A percentile compares a stretch with the other conserved stretches of the same genome.
Evolutionary conservation across 2,888 invertebrate species (phyloP).

Genomic region (Linyphia triangularis): DNA sequence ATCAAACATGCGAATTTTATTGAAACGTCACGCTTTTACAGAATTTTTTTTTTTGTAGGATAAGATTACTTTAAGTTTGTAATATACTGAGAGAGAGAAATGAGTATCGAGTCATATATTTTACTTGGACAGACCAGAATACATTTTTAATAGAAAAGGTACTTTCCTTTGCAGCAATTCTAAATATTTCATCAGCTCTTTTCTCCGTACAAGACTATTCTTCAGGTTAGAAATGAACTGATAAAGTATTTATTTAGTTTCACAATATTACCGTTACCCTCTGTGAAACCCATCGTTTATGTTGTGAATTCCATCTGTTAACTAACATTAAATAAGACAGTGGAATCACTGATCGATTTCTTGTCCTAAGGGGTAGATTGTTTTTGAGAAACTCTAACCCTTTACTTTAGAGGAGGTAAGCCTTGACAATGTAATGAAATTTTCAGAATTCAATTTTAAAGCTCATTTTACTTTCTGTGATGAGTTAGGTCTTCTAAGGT

Average conservation of each 20-base stretch:
- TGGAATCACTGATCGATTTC: slow-evolving; percentile 10
- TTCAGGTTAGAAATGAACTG: slow-evolving; percentile 30
- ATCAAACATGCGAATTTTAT: too few species aligned
- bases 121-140: slow-evolving; percentile 43
- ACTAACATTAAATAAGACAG: slow-evolving; percentile 55
- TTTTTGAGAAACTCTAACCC: slow-evolving; percentile 24
- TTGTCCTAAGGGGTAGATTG: slow-evolving; percentile 20
- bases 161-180: slow-evolving; percentile 26
- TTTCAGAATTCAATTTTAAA: slow-evolving; percentile 46
- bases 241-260: slow-evolving; percentile 58
- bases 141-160: slow-evolving; percentile 64
- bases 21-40: too few species aligned
- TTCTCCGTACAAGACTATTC: slow-evolving; percentile 22
- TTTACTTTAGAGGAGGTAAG: slow-evolving; percentile 19
- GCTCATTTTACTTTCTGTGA: slow-evolving; percentile 9
- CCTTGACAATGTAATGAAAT: slow-evolving; percentile 32
- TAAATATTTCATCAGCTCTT: slow-evolving; percentile 65
- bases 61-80: too few species aligned
- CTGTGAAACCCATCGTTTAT: slow-evolving; percentile 63
- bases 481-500: background rate
- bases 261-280: background rate
- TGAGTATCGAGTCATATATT: slow-evolving; percentile 41
- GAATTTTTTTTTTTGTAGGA: too few species aligned
- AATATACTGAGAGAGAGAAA: too few species aligned
- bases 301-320: slow-evolving; percentile 62